phyloP scores from a whole-genome alignment of 2,888 invertebrate species.

The Tipula vernalis region DNA sequence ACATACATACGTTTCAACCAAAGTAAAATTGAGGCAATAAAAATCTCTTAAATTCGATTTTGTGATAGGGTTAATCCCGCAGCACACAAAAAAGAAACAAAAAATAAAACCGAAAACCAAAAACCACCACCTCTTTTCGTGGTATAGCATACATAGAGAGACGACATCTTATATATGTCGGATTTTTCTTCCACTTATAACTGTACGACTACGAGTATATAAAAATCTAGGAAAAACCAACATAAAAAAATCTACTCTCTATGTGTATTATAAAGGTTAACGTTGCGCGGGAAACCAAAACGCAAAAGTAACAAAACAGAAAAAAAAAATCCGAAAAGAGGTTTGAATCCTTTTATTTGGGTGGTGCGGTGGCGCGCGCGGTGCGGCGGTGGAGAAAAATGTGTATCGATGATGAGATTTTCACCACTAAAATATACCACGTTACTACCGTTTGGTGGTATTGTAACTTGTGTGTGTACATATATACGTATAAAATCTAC shows the following conservation, averaged over 20 bases:
- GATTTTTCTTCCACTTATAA: constrained; percentile 4
- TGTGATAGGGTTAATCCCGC: constrained; percentile 9
- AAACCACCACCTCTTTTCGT: neutral
- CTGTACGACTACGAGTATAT: neutral
- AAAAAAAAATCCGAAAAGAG: neutral
- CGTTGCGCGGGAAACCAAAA: constrained; percentile 11
- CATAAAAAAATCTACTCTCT: neutral
- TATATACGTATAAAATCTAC: neutral
- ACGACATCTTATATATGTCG: neutral
- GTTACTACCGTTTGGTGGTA: neutral
- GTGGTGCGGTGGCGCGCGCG: neutral
- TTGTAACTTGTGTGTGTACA: neutral
- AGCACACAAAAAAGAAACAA: neutral
- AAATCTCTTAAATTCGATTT: constrained; percentile 4
- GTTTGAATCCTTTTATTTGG: constrained; percentile 7
- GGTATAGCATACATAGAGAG: neutral
- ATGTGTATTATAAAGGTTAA: neutral
- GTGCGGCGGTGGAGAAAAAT: neutral
- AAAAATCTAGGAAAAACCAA: neutral
- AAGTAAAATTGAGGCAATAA: constrained; percentile 4
- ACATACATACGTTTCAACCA: neutral
- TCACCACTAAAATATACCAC: constrained; percentile 8
- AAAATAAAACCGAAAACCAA: neutral
- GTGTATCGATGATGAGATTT: constrained; percentile 7
- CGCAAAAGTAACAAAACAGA: neutral